Evolutionary conservation across 92 coral and sea anemone species (phyloP).

Genomic region (Muricea muricata): DNA sequence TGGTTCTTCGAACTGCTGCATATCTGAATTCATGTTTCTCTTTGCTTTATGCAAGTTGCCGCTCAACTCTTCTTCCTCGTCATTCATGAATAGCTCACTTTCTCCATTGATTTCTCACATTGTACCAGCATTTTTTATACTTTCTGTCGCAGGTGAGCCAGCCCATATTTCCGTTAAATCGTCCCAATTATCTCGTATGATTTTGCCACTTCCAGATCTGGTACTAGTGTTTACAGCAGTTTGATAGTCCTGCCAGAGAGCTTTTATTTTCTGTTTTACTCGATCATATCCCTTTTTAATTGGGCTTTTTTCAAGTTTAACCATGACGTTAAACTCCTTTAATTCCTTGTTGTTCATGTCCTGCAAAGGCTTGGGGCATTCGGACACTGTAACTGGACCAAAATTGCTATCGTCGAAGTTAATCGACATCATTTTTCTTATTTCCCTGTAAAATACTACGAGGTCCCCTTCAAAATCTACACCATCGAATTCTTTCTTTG

Average conservation of each 20-base stretch:
- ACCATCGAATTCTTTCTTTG: neutral
- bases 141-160: constrained; percentile 54
- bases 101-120: neutral
- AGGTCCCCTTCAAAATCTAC: neutral
- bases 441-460: neutral
- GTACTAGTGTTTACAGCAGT: constrained; percentile 34
- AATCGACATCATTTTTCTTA: neutral
- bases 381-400: constrained; percentile 1
- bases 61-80: constrained; percentile 3
- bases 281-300: constrained; percentile 48
- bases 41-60: constrained; percentile 1
- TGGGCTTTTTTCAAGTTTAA: neutral
- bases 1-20: neutral
- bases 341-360: constrained; percentile 6
- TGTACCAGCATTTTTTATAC: constrained; percentile 33
- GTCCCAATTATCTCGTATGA: constrained; percentile 46
- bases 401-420: neutral
- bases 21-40: neutral
- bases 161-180: constrained; percentile 56
- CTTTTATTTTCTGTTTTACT: constrained; percentile 39
- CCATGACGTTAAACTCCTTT: neutral
- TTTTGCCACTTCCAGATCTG: constrained; percentile 47
- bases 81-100: neutral
- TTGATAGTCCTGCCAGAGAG: constrained; percentile 30
- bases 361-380: neutral